A percentile compares a stretch with the other conserved stretches of the same genome.
Conservation (phyloP, 2,797 vertebrate species). For the Trachops cirrhosus region DNA sequence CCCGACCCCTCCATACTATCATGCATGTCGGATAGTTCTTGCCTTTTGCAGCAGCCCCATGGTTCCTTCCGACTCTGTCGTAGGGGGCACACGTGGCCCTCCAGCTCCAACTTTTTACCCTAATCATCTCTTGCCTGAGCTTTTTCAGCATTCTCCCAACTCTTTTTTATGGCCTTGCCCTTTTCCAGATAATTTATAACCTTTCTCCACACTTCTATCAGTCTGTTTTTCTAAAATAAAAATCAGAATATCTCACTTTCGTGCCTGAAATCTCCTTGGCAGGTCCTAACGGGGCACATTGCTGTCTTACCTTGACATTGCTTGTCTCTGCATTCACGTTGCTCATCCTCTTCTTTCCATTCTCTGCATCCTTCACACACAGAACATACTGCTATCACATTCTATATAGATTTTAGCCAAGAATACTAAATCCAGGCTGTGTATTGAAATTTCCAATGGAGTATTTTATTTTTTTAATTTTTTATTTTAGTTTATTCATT, state of each 20-base stretch:
- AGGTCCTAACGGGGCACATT: fast-evolving
- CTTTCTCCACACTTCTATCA: background rate
- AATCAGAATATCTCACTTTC: background rate
- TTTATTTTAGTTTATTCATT: too few relatives aligned
- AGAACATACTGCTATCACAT: background rate
- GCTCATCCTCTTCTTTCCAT: background rate
- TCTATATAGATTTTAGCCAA: background rate
- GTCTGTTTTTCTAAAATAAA: background rate
- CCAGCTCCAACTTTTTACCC: background rate
- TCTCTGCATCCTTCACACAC: background rate
- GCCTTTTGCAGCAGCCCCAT: background rate
- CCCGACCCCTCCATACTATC: too few relatives aligned
- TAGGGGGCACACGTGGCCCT: background rate
- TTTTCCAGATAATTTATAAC: background rate
- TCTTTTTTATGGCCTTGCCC: background rate
- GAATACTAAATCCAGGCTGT: background rate
- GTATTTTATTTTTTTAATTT: too few relatives aligned
- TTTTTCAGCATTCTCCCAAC: background rate
- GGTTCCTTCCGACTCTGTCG: background rate
- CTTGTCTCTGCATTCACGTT: background rate
- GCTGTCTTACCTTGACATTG: background rate
- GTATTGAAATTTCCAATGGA: background rate
- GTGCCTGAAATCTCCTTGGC: background rate
- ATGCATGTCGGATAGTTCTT: background rate
- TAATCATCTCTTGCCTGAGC: background rate